Percentiles rank a stretch among this genome's conserved stretches.
phyloP scores from a whole-genome alignment of 1,140 invertebrate species.

The Branchinecta lindahli region DNA sequence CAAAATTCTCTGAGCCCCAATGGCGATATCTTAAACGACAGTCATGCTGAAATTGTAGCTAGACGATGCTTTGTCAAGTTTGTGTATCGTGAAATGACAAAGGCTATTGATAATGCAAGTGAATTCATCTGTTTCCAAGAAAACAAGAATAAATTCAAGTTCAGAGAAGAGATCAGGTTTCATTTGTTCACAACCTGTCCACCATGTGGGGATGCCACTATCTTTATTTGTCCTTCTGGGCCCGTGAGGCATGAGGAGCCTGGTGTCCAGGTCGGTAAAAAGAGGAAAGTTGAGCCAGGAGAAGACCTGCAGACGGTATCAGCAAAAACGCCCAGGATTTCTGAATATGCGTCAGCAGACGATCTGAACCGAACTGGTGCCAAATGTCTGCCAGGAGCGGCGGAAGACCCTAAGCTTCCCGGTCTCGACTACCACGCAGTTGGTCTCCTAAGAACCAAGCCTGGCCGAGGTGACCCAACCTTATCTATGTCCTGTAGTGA shows the following conservation, averaged over 20 bases:
- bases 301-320: constrained; percentile 15
- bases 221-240: constrained; percentile 42
- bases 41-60: constrained; percentile 77
- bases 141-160: constrained; percentile 23
- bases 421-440: constrained; percentile 50
- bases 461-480: constrained; percentile 75
- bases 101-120: constrained; percentile 20
- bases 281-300: constrained; percentile 19
- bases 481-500: constrained; percentile 82
- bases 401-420: constrained; percentile 36
- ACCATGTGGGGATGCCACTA: constrained; percentile 89
- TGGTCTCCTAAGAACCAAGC: constrained; percentile 69
- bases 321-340: constrained; percentile 13
- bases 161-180: constrained; percentile 49
- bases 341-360: no score
- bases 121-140: constrained; percentile 13
- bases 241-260: not conserved
- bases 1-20: constrained; percentile 43
- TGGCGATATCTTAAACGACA: constrained; percentile 66
- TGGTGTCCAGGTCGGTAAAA: not conserved
- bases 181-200: constrained; percentile 73
- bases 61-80: constrained; percentile 64
- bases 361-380: constrained; percentile 74
- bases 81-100: constrained; percentile 46
- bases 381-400: constrained; percentile 48